Evolutionary conservation across 2,888 invertebrate species (phyloP), one percentile per base, ranked within the genome.

Genomic region (Erebia ligea): DNA sequence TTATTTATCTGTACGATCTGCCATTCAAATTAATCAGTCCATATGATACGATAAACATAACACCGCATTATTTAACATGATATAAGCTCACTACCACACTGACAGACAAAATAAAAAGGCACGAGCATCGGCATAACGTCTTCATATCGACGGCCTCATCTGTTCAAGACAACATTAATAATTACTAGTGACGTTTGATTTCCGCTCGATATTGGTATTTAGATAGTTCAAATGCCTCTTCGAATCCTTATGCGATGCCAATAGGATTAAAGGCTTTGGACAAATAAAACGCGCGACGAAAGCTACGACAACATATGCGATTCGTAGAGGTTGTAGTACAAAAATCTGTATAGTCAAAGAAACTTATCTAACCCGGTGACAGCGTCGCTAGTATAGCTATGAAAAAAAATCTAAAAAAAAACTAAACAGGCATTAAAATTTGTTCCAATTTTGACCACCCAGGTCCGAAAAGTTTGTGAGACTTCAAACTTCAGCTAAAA

Each of bases 1-100:
- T n/a, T 6, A 19, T 61, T 10, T 48, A 62, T 62, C 48, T 65
- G 50, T 42, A 72, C 62, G 78, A 76, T 75, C 76, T 80, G 72
- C 79, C 80, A 82, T 79, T 77, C 81, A 68, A 73, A 81, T 82
- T 81, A 82, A 84, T 68, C 79, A 86, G 87, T 78, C 85, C 88
- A 81, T 86, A 80, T 88, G 87, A 91, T 86, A 78, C 83, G 91
- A 91, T 92, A 88, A 88, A 90, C 90, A 91, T 90, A 91, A 89
- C 91, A 89, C 87, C 86, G 83, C 85, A 86, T 88, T 88, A 91
- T 91, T 91, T 87, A 85, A 89, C 88, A 91, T 92, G 91, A 92
- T 91, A 45, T 4, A 48, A 17, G 17, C 42, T 42, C 45, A 19
- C 11, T 8, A 80, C 79, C 80, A 81, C 87, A 89, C 88, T 84